Conservation (phyloP, 2,797 vertebrate genomes). For the Sebastes hubbsi region DNA sequence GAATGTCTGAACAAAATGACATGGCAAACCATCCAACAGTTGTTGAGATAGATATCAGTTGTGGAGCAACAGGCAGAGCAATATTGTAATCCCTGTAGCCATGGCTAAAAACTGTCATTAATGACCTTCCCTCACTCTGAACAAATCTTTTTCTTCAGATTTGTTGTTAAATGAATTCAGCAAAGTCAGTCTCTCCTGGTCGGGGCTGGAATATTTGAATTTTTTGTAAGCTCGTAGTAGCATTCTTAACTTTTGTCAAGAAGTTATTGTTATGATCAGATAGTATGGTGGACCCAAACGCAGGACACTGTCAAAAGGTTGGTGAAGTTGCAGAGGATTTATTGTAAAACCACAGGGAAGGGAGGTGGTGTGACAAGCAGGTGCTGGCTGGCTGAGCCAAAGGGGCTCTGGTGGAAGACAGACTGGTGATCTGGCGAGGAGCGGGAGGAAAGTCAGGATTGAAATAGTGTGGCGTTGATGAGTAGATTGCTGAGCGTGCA, state of each 20-base stretch:
- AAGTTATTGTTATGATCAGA: no score
- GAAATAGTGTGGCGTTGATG: neutral
- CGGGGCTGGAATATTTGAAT: neutral
- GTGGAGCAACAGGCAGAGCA: neutral
- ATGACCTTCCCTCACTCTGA: neutral
- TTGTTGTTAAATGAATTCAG: neutral
- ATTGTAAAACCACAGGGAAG: no score
- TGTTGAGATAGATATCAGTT: neutral
- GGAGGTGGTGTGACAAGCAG: no score
- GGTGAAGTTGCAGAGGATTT: no score
- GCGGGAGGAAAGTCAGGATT: neutral
- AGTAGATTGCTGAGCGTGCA: neutral
- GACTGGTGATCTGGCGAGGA: neutral
- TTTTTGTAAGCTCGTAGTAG: neutral
- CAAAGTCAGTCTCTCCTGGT: neutral
- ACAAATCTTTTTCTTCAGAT: neutral
- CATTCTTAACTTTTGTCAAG: accelerated
- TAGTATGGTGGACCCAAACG: no score
- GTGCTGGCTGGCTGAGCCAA: no score
- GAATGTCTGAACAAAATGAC: neutral
- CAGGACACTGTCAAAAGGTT: no score
- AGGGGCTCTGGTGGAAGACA: no score
- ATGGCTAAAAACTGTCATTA: neutral
- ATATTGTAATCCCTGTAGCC: neutral
- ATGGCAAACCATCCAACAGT: neutral